phyloP scores from a whole-genome alignment of 2,797 vertebrate genomes.

The Tamandua tetradactyla region DNA sequence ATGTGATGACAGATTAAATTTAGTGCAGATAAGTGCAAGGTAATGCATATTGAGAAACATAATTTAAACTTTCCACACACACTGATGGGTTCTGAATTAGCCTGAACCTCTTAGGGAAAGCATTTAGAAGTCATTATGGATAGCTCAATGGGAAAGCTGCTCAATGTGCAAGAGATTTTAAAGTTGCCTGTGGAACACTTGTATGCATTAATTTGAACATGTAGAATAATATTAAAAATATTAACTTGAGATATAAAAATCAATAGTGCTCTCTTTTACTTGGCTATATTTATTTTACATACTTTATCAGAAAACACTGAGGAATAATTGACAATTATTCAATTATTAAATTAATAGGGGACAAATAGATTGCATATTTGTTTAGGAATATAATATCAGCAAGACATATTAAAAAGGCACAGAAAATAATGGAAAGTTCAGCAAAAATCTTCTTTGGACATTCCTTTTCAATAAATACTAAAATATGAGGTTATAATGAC shows the following conservation, averaged over 20 bases:
- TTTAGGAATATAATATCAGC: slow-evolving; percentile 25
- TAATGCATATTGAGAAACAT: slow-evolving; percentile 70
- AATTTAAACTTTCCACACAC: slow-evolving; percentile 75
- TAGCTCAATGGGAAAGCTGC: slow-evolving; percentile 75
- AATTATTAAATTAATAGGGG: slow-evolving; percentile 46
- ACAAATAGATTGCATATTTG: slow-evolving; percentile 40
- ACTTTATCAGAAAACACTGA: slow-evolving; percentile 45
- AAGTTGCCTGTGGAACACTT: slow-evolving; percentile 63
- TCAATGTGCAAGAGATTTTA: slow-evolving; percentile 68
- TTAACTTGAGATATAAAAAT: slow-evolving; percentile 46
- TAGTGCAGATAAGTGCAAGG: slow-evolving; percentile 63
- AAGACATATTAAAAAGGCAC: not conserved
- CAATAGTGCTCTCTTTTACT: not conserved
- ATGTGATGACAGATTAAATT: slow-evolving; percentile 78
- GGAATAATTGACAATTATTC: slow-evolving; percentile 28
- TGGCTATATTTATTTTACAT: slow-evolving; percentile 43
- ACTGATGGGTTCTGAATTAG: slow-evolving; percentile 73
- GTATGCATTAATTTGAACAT: slow-evolving; percentile 49
- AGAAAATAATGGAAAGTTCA: slow-evolving; percentile 35
- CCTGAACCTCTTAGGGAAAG: slow-evolving; percentile 78
- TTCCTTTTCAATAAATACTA: slow-evolving; percentile 50
- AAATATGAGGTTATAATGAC: slow-evolving; percentile 21
- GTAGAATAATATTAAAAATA: slow-evolving; percentile 63
- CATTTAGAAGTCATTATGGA: slow-evolving; percentile 71
- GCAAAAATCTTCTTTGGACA: slow-evolving; percentile 27